A percentile compares a stretch with the other conserved stretches of the same genome.
Evolutionary conservation across 2,888 invertebrate genomes (phyloP).

Genomic region (Hoplodrina blanda): DNA sequence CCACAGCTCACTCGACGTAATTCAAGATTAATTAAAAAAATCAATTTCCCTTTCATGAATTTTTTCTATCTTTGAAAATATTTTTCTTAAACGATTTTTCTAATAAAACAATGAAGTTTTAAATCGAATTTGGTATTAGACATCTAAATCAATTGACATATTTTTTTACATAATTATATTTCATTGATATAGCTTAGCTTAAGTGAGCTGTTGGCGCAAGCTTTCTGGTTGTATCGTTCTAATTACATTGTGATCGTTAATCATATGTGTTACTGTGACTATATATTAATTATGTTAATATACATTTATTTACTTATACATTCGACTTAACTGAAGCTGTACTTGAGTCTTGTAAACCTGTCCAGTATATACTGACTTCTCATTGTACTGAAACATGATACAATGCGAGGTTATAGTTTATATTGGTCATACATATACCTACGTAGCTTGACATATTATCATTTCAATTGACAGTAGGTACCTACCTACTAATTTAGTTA

Average conservation of each 20-base stretch:
- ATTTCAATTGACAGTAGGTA: no score
- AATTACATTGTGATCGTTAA: slow-evolving; percentile 47
- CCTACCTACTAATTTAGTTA: no score
- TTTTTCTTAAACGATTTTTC: slow-evolving; percentile 1
- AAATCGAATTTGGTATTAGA: neutral
- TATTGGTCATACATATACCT: neutral
- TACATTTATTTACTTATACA: slow-evolving; percentile 12
- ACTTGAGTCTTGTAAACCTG: slow-evolving; percentile 4
- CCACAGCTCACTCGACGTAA: slow-evolving; percentile 33
- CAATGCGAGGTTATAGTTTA: neutral
- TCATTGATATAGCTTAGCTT: slow-evolving; percentile 22
- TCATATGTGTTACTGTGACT: slow-evolving; percentile 55
- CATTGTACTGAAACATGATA: no score
- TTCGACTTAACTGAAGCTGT: slow-evolving; percentile 31
- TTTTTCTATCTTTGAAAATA: neutral
- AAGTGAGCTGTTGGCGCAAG: slow-evolving; percentile 45
- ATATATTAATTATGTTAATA: slow-evolving; percentile 32
- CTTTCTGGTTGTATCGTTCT: slow-evolving; percentile 53
- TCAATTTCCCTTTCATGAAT: neutral
- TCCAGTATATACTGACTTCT: no score
- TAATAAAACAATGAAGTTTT: neutral
- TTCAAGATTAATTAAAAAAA: slow-evolving; percentile 2
- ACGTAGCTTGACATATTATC: no score
- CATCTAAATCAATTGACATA: no score
- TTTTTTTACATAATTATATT: neutral